Conservation (phyloP, 2,888 invertebrate genomes). For the Habroteleia sp. region DNA sequence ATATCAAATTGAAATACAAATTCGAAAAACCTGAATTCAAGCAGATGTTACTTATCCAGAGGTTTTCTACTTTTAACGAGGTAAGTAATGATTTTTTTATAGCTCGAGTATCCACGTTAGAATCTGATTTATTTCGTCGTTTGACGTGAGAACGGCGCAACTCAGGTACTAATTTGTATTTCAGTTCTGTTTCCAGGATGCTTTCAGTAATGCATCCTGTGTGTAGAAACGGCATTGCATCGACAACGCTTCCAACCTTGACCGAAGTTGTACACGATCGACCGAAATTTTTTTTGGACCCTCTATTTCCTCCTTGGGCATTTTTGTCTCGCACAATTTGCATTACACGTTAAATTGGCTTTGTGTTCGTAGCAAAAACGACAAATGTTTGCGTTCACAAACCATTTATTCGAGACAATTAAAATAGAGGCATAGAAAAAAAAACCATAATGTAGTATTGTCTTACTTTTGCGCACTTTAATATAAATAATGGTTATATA, state of each 20-base stretch:
- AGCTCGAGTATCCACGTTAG: too few species aligned
- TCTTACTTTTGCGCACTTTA: too few species aligned
- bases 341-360: constrained; percentile 1
- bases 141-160: constrained; percentile 12
- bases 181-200: constrained; percentile 35
- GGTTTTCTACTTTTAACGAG: too few species aligned
- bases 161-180: constrained; percentile 18
- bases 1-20: too few species aligned
- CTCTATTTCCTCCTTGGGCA: constrained; percentile 1
- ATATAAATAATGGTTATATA: too few species aligned
- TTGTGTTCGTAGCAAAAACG: too few species aligned
- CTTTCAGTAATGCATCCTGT: constrained; percentile 41
- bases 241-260: constrained; percentile 45
- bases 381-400: neutral
- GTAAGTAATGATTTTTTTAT: too few species aligned
- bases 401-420: neutral
- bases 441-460: too few species aligned
- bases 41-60: too few species aligned
- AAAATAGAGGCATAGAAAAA: too few species aligned
- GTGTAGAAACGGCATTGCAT: neutral
- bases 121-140: too few species aligned
- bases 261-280: constrained; percentile 12
- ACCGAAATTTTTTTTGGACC: constrained; percentile 6
- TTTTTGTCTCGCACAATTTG: constrained; percentile 7
- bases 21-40: too few species aligned